Percentiles rank a stretch among this genome's conserved stretches.
Conservation (phyloP, 2,113 vertebrate genomes). For the Atlantisia rogersi region DNA sequence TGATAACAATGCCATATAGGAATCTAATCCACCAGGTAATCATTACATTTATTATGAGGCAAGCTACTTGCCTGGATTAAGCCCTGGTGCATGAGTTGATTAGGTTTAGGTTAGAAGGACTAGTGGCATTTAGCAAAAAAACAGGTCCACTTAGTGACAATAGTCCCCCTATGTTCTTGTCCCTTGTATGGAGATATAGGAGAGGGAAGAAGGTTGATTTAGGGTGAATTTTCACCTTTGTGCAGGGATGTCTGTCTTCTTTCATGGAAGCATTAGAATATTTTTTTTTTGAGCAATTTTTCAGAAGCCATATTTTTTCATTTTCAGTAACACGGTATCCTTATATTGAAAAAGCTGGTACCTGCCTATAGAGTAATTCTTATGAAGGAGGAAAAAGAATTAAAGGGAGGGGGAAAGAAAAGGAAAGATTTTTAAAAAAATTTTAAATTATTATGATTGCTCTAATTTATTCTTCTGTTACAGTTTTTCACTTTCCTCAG, state of each 20-base stretch:
- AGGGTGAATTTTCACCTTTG: background rate
- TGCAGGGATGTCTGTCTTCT: background rate
- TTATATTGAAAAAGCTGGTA: background rate
- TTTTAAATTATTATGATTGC: background rate
- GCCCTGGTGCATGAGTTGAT: background rate
- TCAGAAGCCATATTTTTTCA: background rate
- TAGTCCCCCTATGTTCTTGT: background rate
- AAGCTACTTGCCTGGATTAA: conserved; percentile 11
- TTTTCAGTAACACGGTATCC: background rate
- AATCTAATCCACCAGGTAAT: conserved; percentile 44
- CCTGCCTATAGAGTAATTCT: background rate
- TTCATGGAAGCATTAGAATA: background rate
- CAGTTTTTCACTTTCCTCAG: background rate
- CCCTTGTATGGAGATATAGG: background rate
- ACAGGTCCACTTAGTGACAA: accelerated
- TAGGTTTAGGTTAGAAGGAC: background rate
- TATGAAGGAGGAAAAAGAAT: background rate
- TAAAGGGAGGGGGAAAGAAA: background rate
- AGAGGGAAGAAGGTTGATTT: background rate
- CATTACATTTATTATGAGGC: conserved; percentile 7
- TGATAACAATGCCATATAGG: background rate
- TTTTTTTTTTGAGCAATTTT: background rate
- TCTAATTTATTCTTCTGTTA: background rate
- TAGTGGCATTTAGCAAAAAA: background rate
- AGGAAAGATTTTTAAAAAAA: background rate